phyloP scores from a whole-genome alignment of 1,140 invertebrate species.

The Drusus annulatus region DNA sequence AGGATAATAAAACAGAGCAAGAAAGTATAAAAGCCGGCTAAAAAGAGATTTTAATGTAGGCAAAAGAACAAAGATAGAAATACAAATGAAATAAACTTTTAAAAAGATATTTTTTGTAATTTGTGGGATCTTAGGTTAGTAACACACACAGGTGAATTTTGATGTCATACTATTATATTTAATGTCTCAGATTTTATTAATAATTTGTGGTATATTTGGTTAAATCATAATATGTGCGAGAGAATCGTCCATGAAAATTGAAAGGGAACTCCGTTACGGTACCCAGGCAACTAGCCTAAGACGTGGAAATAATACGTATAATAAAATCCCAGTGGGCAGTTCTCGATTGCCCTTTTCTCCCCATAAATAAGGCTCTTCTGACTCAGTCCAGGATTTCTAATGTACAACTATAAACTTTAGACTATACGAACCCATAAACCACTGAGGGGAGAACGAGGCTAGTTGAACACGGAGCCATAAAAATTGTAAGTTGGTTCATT shows the following conservation, averaged over 20 bases:
- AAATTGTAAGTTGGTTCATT: background rate
- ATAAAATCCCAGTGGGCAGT: background rate
- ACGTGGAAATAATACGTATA: background rate
- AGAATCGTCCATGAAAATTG: background rate
- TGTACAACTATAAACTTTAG: slow-evolving; percentile 8
- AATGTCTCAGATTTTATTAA: background rate
- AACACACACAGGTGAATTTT: too few species aligned
- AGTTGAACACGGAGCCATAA: background rate
- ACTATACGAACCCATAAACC: slow-evolving; percentile 15
- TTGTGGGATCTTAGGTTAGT: too few species aligned
- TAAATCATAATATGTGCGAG: background rate
- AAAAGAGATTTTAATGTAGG: too few species aligned
- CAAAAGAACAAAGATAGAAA: too few species aligned
- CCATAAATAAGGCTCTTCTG: slow-evolving; percentile 10
- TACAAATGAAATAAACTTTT: too few species aligned
- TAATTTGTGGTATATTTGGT: background rate
- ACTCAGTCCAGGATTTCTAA: background rate
- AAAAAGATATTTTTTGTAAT: too few species aligned
- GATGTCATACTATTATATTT: too few species aligned
- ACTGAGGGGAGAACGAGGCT: background rate
- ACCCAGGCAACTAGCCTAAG: background rate
- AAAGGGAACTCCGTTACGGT: background rate
- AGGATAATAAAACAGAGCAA: too few species aligned
- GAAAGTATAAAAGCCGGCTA: too few species aligned
- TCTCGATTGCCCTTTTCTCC: background rate